Evolutionary conservation across 1,140 invertebrate genomes (phyloP), one percentile per base, ranked within the genome.

Genomic region (Papilio glaucus): DNA sequence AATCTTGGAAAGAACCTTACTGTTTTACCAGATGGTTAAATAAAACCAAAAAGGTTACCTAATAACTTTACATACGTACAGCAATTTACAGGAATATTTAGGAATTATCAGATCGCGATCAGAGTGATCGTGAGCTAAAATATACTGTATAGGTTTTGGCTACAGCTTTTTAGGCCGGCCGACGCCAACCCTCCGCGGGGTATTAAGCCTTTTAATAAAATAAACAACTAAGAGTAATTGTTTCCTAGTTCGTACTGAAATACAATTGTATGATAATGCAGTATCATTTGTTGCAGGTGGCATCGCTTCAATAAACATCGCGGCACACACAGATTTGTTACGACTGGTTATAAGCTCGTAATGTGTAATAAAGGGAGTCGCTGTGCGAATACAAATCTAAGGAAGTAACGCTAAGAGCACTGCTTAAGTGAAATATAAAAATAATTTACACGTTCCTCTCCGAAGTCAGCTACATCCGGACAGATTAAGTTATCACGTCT

Each of bases 401-500:
- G 38, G 18, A 65, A 65, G 38, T 21, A 41, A 65, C 9, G 26
- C 15, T 41, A 38, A 68, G 63, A 42, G 39, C 4, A 7, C 4
- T 39, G 18, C 38, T 68, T 68, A 68, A 68, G 63, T 68, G 63
- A 68, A 42, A 68, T 68, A 68, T 42, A 68, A 68, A 68, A 68
- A 68, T 68, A 45, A 68, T 42, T 68, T 68, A 68, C 63, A 68
- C 63, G 39, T 68, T 45, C 21, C 63, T 45, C 38, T 57, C 39
- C 15, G 24, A 68, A 42, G 38, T 26, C 37, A 45, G 18, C 24
- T 41, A 45, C 63, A 68, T 68, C 63, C 63, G 39, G 18, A 68
- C 63, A 68, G 63, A 68, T 68, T 68, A 68, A 68, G 63, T 68
- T 68, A 68, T 68, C 63, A 68, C 39, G 39, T 68, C 38, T 68